Base-by-base conservation (phyloP, 2,888 invertebrate species). In the Smittia aterrima region DNA sequence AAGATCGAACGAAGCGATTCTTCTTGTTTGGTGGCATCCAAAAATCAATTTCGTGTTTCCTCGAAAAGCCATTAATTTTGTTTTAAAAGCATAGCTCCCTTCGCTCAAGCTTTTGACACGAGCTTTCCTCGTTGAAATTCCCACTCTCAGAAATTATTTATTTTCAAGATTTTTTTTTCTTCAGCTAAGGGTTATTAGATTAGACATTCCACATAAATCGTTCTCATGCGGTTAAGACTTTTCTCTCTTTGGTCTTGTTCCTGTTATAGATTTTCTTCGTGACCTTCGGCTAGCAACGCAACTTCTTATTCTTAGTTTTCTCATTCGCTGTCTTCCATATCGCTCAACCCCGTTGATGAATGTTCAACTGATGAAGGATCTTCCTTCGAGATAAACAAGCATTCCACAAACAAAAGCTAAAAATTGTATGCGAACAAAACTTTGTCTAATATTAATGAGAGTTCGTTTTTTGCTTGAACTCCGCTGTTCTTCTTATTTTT, bases 391-490 rank as follows among this genome's bases (percentile, higher is more conserved):
- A 47, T 47, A 47, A 47, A 16, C 47, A 58, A 58, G 58, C 20
- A 58, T 58, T 58, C 22, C 58, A 20, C 58, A 47, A 47, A 7
- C 16, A 58, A 58, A 22, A 20, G 9, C 9, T 18, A 58, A 22
- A 58, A 58, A 58, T 58, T 58, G 58, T 58, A 58, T 58, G 18
- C 47, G 47, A 58, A 11, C 58, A 22, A 58, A 18, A 20, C 22
- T 22, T 58, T 58, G 58, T 22, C 20, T 67, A 67, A 67, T 41
- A 47, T 67, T 67, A 67, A 67, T 67, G 67, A 66, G 64, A 47
- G 47, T 47, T 47, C 47, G 47, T 47, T 47, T 47, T n/a, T 47
- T 11, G n/a, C 47, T 47, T 47, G 11, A 2, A 6, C 47, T 47
- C 47, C 58, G n/a, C 32, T 32, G 32, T 32, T 32, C 32, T 3